These are phyloP conservation scores for Troilus luridus DNA, from an alignment of 2,888 invertebrate species.

Conservation along the genomic window DNA sequence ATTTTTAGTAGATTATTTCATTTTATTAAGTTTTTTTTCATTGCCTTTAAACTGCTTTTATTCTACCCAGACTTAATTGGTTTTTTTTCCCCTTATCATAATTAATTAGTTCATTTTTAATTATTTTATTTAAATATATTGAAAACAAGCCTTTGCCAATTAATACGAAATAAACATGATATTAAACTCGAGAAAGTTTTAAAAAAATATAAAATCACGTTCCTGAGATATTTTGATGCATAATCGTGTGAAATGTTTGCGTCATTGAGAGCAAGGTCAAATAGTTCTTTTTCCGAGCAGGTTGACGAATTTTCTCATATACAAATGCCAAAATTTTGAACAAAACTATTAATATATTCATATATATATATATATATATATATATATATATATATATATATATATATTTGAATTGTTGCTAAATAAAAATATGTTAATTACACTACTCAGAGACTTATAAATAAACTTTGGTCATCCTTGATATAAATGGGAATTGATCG, in stretches of 20 bases:
- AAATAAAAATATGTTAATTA: too few relatives aligned
- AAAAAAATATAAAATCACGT: not conserved
- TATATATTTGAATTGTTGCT: too few relatives aligned
- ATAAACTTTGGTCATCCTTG: too few relatives aligned
- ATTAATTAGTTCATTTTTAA: not conserved
- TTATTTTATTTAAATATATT: not conserved
- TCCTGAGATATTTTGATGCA: conserved; percentile 21
- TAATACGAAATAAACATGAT: not conserved
- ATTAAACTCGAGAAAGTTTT: not conserved
- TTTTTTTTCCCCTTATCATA: not conserved
- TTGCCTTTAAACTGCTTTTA: too few relatives aligned
- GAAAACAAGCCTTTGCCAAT: not conserved
- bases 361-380: too few relatives aligned
- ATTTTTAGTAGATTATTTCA: too few relatives aligned
- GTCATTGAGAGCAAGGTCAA: conserved; percentile 50
- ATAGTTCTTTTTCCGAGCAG: conserved; percentile 49
- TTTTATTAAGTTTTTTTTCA: too few relatives aligned
- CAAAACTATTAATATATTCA: conserved; percentile 21
- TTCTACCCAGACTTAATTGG: too few relatives aligned
- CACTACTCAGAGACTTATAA: too few relatives aligned
- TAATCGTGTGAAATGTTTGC: conserved; percentile 39
- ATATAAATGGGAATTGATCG: too few relatives aligned
- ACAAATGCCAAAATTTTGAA: conserved; percentile 30
- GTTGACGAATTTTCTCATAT: conserved; percentile 45
- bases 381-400: too few relatives aligned